Base-by-base conservation (phyloP, 2,113 vertebrate genomes). In the Cacatua alba region DNA sequence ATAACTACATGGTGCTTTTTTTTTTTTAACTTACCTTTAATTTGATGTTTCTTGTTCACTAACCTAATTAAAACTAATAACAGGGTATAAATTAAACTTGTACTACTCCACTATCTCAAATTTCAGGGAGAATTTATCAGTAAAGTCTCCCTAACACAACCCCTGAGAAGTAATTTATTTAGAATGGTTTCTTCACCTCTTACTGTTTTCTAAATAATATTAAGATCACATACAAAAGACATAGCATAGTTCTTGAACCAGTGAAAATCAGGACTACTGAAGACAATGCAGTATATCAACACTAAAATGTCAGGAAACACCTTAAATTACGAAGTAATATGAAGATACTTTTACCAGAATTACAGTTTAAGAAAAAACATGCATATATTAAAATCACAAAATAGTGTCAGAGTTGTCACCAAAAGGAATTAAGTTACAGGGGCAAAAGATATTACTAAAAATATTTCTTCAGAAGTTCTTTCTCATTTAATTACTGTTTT, bases 401-500 rank as follows among this genome's bases (percentile, higher is more conserved):
- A 48, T 21, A 46, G 16, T 68, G 43, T 77, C 39, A 77, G 53
- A 88, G 4, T 67, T 85, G 23, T 82, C 51, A 92, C 14, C 35
- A 67, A 94, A 92, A 46, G 4, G 6, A 90, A 93, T 62, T 13
- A 64, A 77, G 82, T 63, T 74, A 75, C 12, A 49, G 10, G 6
- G 83, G n/a, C 24, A 43, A 75, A 80, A 48, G 43, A 46, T 59
- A 29, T 1, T 2, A 25, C 29, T 31, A 63, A 89, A 90, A 85
- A 44, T 62, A 83, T 57, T 88, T 95, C 12, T 93, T 84, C 39
- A 76, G 25, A 88, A 88, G 24, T 86, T 95, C 33, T 95, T 91
- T 94, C 52, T 77, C 41, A 94, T 90, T 88, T 95, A 93, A 95
- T 96, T 96, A 90, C 43, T 88, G 23, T 68, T 94, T 96, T 86